Base-by-base conservation (phyloP, 2,113 vertebrate species). In the Scopus umbretta region DNA sequence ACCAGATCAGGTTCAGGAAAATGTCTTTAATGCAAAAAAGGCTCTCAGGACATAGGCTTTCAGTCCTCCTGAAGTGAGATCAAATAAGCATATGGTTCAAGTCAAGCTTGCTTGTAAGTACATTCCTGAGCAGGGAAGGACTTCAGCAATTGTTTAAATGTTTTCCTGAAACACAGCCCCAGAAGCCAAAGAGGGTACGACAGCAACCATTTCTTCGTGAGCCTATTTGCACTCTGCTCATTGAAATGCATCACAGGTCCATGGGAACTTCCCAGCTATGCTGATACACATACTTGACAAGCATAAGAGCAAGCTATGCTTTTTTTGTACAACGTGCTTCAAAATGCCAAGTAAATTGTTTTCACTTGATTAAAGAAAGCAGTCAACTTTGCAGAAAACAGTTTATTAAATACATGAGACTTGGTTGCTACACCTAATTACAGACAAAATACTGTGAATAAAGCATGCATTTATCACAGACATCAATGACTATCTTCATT, bases 381-480 rank as follows among this genome's bases (percentile, higher is more conserved):
- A 97, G 90, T n/a, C 95, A 89, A 11, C 47, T 95, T 97, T 94
- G 61, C 89, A 97, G 91, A 97, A 98, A 96, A 96, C 88, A 56
- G 81, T 97, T 98, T 97, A 98, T 98, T 97, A 96, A 95, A 92
- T 91, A 95, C 85, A 87, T 32, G 71, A 96, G 88, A 96, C 82
- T 52, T 90, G 68, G 67, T 90, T 85, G 85, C 74, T 94, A 94
- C 88, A 96, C 40, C 62, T 92, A 95, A 95, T 94, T 88, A 97
- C 78, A 97, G 91, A 97, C 88, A 97, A 95, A 95, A 97, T 93
- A 97, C 76, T 71, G 79, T 91, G 86, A 97, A 76, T 88, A 96
- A 96, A 97, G 88, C 97, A 98, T 96, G 93, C 94, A 94, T 56
- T 94, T 86, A 92, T 20, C 95, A 94, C 55, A 94, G 92, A 98